Evolutionary conservation across 1,140 invertebrate species (phyloP).

Genomic region (Teleopsis dalmanni): DNA sequence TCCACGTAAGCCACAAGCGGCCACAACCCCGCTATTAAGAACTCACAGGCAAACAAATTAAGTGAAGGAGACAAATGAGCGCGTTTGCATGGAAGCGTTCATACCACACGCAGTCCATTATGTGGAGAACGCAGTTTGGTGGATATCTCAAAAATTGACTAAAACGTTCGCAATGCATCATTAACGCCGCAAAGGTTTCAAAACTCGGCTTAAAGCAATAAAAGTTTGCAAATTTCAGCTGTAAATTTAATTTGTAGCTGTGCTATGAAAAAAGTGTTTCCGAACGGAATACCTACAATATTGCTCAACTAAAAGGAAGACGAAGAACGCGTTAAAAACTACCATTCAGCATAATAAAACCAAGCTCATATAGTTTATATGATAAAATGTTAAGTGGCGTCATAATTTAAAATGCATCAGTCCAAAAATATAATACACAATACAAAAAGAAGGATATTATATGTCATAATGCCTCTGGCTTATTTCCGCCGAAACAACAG

Average conservation of each 20-base stretch:
- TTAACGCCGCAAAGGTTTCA: slow-evolving; percentile 9
- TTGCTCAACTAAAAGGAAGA: too few relatives aligned
- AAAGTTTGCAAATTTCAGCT: too few relatives aligned
- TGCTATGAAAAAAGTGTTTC: too few relatives aligned
- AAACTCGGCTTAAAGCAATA: too few relatives aligned
- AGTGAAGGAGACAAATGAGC: slow-evolving; percentile 3
- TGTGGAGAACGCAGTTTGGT: background rate
- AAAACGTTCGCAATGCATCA: slow-evolving; percentile 2
- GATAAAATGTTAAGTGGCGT: slow-evolving; percentile 39
- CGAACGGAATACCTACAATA: too few relatives aligned
- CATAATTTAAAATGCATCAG: slow-evolving; percentile 44
- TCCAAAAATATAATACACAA: slow-evolving; percentile 3
- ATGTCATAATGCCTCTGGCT: slow-evolving; percentile 28
- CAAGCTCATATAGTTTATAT: background rate
- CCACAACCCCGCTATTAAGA: too few relatives aligned
- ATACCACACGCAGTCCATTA: background rate
- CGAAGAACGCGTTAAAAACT: too few relatives aligned
- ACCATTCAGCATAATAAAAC: too few relatives aligned
- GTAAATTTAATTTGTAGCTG: too few relatives aligned
- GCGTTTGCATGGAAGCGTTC: background rate
- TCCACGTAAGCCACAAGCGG: too few relatives aligned
- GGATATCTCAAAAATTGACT: slow-evolving; percentile 1
- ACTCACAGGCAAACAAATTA: background rate
- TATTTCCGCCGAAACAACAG: background rate
- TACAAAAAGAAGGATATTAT: slow-evolving; percentile 13